Percentiles rank a stretch among this genome's conserved stretches.
These are phyloP conservation scores for Drosophila busckii DNA, from an alignment of 1,140 invertebrate genomes.

Conservation along the genomic window DNA sequence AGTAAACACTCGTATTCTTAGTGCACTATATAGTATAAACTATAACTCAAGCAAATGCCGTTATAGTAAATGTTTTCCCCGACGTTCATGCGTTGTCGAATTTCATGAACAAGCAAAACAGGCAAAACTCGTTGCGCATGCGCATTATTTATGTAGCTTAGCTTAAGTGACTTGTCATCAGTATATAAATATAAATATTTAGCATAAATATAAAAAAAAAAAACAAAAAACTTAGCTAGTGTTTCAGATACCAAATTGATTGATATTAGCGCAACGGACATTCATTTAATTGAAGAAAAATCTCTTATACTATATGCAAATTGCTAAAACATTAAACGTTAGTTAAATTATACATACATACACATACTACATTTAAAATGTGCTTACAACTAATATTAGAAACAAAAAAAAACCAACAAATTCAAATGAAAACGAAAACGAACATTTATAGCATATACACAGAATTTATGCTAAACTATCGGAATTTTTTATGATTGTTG, in stretches of 20 bases:
- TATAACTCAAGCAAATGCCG: too few relatives aligned
- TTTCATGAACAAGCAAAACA: too few relatives aligned
- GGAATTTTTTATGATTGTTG: conserved; percentile 14
- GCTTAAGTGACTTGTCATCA: too few relatives aligned
- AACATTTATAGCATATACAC: too few relatives aligned
- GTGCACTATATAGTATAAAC: too few relatives aligned
- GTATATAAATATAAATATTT: background rate
- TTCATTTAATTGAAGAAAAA: conserved; percentile 64
- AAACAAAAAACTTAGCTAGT: conserved; percentile 47
- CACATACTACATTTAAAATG: conserved; percentile 30
- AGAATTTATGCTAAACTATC: too few relatives aligned
- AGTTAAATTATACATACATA: conserved; percentile 63
- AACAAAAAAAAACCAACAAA: background rate
- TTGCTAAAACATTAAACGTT: conserved; percentile 22
- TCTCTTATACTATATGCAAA: conserved; percentile 22
- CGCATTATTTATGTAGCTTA: too few relatives aligned
- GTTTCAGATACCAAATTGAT: conserved; percentile 56
- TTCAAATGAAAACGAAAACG: background rate
- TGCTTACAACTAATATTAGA: conserved; percentile 1
- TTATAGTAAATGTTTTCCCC: too few relatives aligned
- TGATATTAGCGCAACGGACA: conserved; percentile 70
- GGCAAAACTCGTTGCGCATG: too few relatives aligned
- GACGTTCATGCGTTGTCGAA: too few relatives aligned
- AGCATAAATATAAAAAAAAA: background rate
- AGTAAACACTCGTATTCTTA: too few relatives aligned